Conservation (phyloP, 2,888 invertebrate genomes). For the Dendrolimus houi region DNA sequence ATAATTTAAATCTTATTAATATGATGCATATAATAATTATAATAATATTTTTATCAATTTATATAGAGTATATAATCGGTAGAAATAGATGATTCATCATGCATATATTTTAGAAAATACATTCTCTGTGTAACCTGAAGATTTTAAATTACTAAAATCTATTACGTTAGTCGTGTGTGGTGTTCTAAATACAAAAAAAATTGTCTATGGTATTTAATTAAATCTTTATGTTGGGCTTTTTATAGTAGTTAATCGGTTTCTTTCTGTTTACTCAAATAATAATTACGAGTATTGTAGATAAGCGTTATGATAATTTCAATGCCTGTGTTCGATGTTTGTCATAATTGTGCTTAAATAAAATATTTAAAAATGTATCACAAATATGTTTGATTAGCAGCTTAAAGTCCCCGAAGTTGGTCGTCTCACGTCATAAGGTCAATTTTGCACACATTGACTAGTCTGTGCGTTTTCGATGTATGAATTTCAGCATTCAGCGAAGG, state of each 20-base stretch:
- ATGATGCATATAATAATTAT: background rate
- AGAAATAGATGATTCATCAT: background rate
- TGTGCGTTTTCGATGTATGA: slow-evolving; percentile 43
- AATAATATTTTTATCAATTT: background rate
- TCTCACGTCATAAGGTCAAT: slow-evolving; percentile 27
- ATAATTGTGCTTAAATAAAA: slow-evolving; percentile 68
- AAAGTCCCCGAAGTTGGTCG: slow-evolving; percentile 14
- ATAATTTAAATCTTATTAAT: background rate
- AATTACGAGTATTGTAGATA: slow-evolving; percentile 37
- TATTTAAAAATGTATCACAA: slow-evolving; percentile 34
- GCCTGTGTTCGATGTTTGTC: slow-evolving; percentile 65
- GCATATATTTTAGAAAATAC: background rate
- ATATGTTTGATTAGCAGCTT: slow-evolving; percentile 30
- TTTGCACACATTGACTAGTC: slow-evolving; percentile 68
- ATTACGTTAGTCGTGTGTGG: no score
- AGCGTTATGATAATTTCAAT: slow-evolving; percentile 42
- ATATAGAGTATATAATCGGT: background rate
- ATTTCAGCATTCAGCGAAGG: slow-evolving; percentile 39
- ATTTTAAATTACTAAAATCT: no score
- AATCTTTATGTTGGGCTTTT: slow-evolving; percentile 37
- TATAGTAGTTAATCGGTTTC: background rate
- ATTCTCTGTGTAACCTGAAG: no score
- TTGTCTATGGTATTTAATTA: slow-evolving; percentile 16
- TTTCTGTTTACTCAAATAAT: slow-evolving; percentile 15
- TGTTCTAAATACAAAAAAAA: background rate